A percentile compares a stretch with the other conserved stretches of the same genome.
phyloP scores from a whole-genome alignment of 1,140 invertebrate genomes.

The Oedothorax gibbosus region DNA sequence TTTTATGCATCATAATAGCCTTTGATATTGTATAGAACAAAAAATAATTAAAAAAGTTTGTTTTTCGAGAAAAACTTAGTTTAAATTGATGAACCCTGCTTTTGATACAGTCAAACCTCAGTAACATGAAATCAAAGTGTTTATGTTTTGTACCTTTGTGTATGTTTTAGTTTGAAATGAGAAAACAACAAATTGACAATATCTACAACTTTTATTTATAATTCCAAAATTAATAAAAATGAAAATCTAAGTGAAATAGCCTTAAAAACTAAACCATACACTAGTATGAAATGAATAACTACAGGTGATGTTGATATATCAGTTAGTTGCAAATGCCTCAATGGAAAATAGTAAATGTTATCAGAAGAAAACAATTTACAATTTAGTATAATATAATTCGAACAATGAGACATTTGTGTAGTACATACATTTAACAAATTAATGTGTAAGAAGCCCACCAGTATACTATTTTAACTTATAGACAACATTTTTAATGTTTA shows the following conservation, averaged over 20 bases:
- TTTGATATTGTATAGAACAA: no score
- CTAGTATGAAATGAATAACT: slow-evolving; percentile 41
- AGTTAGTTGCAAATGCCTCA: background rate
- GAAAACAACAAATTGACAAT: slow-evolving; percentile 26
- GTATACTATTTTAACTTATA: no score
- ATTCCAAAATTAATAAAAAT: slow-evolving; percentile 47
- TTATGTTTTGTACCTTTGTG: background rate
- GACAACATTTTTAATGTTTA: no score
- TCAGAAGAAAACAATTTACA: background rate
- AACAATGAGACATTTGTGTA: no score
- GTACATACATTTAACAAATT: slow-evolving; percentile 2
- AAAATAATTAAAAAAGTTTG: no score
- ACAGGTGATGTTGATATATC: slow-evolving; percentile 13
- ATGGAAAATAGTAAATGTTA: background rate
- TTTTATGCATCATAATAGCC: no score
- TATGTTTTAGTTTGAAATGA: background rate
- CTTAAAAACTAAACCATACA: slow-evolving; percentile 7
- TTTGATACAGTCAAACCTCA: background rate
- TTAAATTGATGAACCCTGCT: background rate
- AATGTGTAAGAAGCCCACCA: no score
- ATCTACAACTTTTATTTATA: slow-evolving; percentile 53
- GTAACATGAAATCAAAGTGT: background rate
- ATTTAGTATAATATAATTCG: background rate
- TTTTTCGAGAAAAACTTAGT: background rate
- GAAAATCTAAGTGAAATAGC: slow-evolving; percentile 29